Base-by-base conservation (phyloP, 2,797 vertebrate species). In the Acanthurus leucopareius region DNA sequence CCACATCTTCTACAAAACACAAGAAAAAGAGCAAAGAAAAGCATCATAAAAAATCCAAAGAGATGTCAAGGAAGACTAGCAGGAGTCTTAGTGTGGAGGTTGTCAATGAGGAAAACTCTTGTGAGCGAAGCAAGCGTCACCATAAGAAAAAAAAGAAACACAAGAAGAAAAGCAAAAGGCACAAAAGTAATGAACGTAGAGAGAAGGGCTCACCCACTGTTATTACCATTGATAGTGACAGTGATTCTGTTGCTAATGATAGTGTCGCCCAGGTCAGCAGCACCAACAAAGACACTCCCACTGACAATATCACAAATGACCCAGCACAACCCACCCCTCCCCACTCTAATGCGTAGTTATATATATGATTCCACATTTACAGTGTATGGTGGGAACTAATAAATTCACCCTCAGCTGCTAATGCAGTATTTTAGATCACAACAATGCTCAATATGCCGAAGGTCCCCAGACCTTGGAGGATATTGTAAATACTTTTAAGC, bases 121-220 rank as follows among this genome's bases (percentile, higher is more conserved):
- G 84, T 0, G 96, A 96, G 16, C 77, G 88, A 51, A 86, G 66
- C 77, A 95, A 75, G 45, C 96, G 90, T 72, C 96, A 95, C 69
- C 96, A 97, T 77, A 98, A 97, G 91, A 98, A 97, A 79, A 98
- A 96, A 92, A 97, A 97, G 86, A 98, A 98, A 73, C 96, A 97
- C 85, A 98, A 96, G 91, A 98, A 95, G 86, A 99, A 96, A 87
- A 96, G 95, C 69, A 95, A 91, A 80, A 96, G 90, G 63, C 95
- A 95, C 82, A 96, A 90, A 35, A 94, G 84, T 59, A 73, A 35
- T 1, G 91, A 91, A 15, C 42, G 4, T 71, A 79, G 57, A 79
- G 87, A 58, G 75, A 89, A 1, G 47, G 65, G 1, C 69, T 96
- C 95, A 10, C 92, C 96, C 0, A 79, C 95, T 19, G 91, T 97